Base-by-base conservation (phyloP, 2,888 invertebrate genomes). In the Spodoptera exigua region DNA sequence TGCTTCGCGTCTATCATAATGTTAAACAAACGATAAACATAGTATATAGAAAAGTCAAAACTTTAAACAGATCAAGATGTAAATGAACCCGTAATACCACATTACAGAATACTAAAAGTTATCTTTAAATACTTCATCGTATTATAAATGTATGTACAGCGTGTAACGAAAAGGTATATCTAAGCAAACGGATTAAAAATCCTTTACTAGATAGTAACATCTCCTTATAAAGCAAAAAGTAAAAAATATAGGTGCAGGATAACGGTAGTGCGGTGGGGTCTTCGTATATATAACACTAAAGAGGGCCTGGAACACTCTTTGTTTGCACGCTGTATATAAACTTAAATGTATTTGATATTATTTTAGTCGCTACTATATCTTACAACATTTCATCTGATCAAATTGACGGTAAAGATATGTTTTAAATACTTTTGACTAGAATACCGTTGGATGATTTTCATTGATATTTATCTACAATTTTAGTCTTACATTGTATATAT, bases 391-490 rank as follows among this genome's bases (percentile, higher is more conserved):
- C 39, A 66, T 35, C 47, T 60, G 40, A 65, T 4, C 53, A 14
- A 65, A 66, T 76, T 63, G 61, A 64, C 54, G 52, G 39, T 61
- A 45, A 53, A 59, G 53, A 61, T 61, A 75, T 55, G 61, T 65
- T 57, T 75, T 77, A 81, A 84, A 84, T 83, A 88, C 78, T 76
- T 80, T 56, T 87, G 89, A 89, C 89, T 89, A 89, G 89, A 89
- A 81, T 65, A 80, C 76, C 68, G 77, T 81, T 82, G 78, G 82
- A 71, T 78, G 67, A 78, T 77, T 74, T 72, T 64, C 66, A 74
- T 74, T 72, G 65, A 65, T 73, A 76, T 54, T 65, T 44, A 71
- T 14, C 60, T 27, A 67, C 59, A 54, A 41, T 27, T 37, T 45
- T 51, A 57, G 55, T 64, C 61, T 69, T 64, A 66, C 41, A 49